phyloP scores from a whole-genome alignment of 2,888 invertebrate genomes.

The Meta bourneti region DNA sequence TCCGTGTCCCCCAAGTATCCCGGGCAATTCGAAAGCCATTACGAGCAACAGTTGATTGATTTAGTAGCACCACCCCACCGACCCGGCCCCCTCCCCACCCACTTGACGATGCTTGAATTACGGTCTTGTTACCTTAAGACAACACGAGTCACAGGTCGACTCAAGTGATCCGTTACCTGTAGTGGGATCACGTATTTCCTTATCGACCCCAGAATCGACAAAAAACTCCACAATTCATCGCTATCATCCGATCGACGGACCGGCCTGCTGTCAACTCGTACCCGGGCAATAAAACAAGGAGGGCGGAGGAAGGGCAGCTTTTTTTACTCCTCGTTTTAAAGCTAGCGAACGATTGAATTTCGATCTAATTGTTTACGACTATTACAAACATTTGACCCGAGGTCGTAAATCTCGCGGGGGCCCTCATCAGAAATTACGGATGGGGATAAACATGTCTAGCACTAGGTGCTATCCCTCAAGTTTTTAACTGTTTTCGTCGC shows the following conservation, averaged over 20 bases:
- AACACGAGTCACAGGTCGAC: constrained; percentile 28
- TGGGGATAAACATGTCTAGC: not conserved
- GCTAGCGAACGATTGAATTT: not conserved
- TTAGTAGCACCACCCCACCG: constrained; percentile 25
- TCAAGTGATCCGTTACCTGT: constrained; percentile 18
- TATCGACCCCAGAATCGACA: constrained; percentile 51
- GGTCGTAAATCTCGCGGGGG: not conserved
- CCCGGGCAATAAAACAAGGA: not conserved
- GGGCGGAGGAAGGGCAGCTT: not conserved
- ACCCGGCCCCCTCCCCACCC: not conserved
- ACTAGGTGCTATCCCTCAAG: not conserved
- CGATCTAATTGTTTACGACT: not conserved
- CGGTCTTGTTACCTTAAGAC: constrained; percentile 25
- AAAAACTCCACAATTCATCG: constrained; percentile 60
- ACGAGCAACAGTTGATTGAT: constrained; percentile 59
- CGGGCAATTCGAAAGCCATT: constrained; percentile 36
- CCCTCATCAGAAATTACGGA: not conserved
- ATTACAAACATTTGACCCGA: not conserved
- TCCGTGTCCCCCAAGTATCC: not conserved
- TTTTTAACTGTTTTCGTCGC: not conserved
- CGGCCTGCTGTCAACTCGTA: not conserved
- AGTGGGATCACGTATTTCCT: constrained; percentile 28
- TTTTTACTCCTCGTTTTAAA: not conserved
- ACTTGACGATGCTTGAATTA: constrained; percentile 34
- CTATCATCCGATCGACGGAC: constrained; percentile 43